These are phyloP conservation scores for Brotula barbata DNA, from an alignment of 2,797 vertebrate genomes.

Conservation along the genomic window DNA sequence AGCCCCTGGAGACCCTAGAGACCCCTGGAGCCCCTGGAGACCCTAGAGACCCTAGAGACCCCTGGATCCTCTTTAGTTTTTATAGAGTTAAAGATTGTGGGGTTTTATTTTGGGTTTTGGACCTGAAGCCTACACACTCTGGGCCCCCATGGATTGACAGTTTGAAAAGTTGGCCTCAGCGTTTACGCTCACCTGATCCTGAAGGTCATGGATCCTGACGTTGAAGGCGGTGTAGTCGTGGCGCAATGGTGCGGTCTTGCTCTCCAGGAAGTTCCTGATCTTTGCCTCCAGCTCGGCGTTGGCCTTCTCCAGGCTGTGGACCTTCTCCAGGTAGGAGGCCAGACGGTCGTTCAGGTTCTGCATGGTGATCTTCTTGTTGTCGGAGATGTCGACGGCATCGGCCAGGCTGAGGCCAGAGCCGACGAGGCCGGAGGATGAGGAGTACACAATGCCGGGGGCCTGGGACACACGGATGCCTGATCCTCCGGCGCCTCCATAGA, in stretches of 20 bases:
- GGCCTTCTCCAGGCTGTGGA: slow-evolving; percentile 79
- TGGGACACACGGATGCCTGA: slow-evolving; percentile 56
- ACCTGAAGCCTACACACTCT: too few relatives aligned
- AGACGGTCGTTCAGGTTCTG: slow-evolving; percentile 89
- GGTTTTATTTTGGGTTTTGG: too few relatives aligned
- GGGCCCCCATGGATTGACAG: too few relatives aligned
- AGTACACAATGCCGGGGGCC: background rate
- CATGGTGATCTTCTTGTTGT: slow-evolving; percentile 79
- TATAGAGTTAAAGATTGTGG: too few relatives aligned
- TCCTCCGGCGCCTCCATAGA: slow-evolving; percentile 75
- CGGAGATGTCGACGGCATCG: background rate
- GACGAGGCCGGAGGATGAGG: background rate
- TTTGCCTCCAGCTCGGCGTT: slow-evolving; percentile 83
- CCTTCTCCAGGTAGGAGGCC: slow-evolving; percentile 83
- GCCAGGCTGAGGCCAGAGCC: background rate
- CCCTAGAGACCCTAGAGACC: too few relatives aligned
- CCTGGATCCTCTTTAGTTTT: too few relatives aligned
- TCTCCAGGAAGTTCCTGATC: slow-evolving; percentile 78
- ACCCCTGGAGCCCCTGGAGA: too few relatives aligned
- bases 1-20: too few relatives aligned
- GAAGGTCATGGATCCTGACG: slow-evolving; percentile 74
- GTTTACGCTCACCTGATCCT: slow-evolving; percentile 74
- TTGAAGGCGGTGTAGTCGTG: slow-evolving; percentile 73
- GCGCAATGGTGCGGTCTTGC: slow-evolving; percentile 36
- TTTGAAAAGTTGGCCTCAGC: background rate